Percentiles rank a stretch among this genome's conserved stretches.
Evolutionary conservation across 2,888 invertebrate genomes (phyloP).

Genomic region (Liopterus haemorrhoidalis): DNA sequence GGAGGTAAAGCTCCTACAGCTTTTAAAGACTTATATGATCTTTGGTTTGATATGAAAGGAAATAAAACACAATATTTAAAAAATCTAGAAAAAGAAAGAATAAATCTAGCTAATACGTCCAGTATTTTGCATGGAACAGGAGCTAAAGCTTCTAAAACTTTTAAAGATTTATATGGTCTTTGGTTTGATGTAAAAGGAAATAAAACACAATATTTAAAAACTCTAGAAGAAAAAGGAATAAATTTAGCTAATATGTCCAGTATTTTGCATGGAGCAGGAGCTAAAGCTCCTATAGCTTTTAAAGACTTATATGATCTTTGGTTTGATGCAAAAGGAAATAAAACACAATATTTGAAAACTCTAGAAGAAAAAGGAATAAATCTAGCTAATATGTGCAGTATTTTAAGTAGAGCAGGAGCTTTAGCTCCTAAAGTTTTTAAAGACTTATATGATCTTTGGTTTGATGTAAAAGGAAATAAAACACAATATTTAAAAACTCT

Average conservation of each 20-base stretch:
- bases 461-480: too few species aligned
- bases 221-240: constrained; percentile 20
- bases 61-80: constrained; percentile 37
- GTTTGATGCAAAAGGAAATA: constrained; percentile 11
- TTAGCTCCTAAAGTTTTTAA: constrained; percentile 28
- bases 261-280: constrained; percentile 6
- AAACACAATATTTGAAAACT: constrained; percentile 9
- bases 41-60: constrained; percentile 38
- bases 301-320: constrained; percentile 10
- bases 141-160: constrained; percentile 25
- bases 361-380: constrained; percentile 10
- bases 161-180: constrained; percentile 29
- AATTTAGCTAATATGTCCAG: constrained; percentile 9
- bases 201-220: too few species aligned
- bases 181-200: too few species aligned
- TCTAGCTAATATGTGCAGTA: constrained; percentile 10
- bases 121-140: constrained; percentile 13
- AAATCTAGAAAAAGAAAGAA: constrained; percentile 8
- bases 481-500: too few species aligned
- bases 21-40: constrained; percentile 34
- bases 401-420: constrained; percentile 13
- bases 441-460: constrained; percentile 29
- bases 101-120: constrained; percentile 10
- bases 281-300: background rate
- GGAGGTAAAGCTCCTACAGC: constrained; percentile 35